Evolutionary conservation across 2,797 vertebrate genomes (phyloP).

Genomic region (Florisuga fusca): DNA sequence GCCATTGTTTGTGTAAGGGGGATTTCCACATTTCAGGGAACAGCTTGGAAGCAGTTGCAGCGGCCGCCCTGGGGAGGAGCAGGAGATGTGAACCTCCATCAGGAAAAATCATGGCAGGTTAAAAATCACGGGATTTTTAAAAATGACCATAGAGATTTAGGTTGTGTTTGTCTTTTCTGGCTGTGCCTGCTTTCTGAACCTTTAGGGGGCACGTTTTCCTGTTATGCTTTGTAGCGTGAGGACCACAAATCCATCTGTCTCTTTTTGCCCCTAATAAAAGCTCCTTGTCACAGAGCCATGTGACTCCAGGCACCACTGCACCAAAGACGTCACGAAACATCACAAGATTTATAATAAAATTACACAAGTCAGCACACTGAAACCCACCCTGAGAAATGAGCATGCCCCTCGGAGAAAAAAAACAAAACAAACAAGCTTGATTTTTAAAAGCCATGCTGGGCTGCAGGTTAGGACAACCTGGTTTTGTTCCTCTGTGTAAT

Average conservation of each 20-base stretch:
- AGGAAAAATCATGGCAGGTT: conserved; percentile 5
- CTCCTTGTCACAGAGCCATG: not conserved
- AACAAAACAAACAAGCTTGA: not conserved
- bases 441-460: not conserved
- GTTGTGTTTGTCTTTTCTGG: not conserved
- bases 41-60: conserved; percentile 26
- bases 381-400: not conserved
- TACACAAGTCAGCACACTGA: not conserved
- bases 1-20: conserved; percentile 74
- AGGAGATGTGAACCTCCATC: not conserved
- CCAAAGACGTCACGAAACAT: not conserved
- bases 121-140: not conserved
- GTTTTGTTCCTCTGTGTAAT: not conserved
- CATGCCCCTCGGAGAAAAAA: not conserved
- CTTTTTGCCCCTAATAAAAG: not conserved
- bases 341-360: conserved; percentile 26
- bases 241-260: not conserved
- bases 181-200: not conserved
- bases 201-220: not conserved
- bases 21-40: conserved; percentile 79
- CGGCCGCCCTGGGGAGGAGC: not conserved
- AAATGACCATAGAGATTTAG: not conserved
- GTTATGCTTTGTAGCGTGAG: not conserved
- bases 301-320: not conserved
- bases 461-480: accelerated